Evolutionary conservation across 2,797 vertebrate genomes (phyloP), one percentile per base, ranked within the genome.

Genomic region (Crax fasciolata): DNA sequence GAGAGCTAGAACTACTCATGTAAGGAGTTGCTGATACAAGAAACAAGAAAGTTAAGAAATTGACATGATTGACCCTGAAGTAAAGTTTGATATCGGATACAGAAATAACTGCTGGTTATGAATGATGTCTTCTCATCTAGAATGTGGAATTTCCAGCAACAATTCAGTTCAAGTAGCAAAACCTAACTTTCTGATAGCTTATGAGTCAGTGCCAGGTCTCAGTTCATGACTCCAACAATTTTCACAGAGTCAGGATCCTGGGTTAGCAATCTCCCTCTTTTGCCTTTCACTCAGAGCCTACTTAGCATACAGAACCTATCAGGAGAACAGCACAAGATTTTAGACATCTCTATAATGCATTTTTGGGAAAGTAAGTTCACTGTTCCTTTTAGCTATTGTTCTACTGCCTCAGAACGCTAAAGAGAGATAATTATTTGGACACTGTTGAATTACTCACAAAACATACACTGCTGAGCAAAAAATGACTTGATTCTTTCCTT

Each of bases 401-500:
- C 62, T 46, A 14, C 28, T 0, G 3, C n/a, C 61, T 89, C 63
- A 66, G 35, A 84, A 77, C 30, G 82, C 59, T 25, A 94, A 87
- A 90, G 73, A 68, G 46, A 81, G 66, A 66, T 24, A 84, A 93
- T 95, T 85, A 83, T 90, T 95, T 94, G 84, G 89, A 51, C 51
- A 43, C n/a, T 74, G 75, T 51, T 87, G 84, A 88, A 93, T 90
- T 82, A 72, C 78, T 93, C 57, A 92, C 74, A 92, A 82, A 41
- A 18, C n/a, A 62, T 7, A 63, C 67, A 55, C 28, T 72, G 66
- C 89, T 82, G 86, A 95, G 92, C 46, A 75, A 84, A 88, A 96
- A 21, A 11, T 1, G 0, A 84, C 84, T 93, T 94, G 89, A 94
- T 67, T 94, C 55, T 84, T 78, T 81, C 55, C 68, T 88, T 89